A percentile compares a stretch with the other conserved stretches of the same genome.
Conservation (phyloP, 2,888 invertebrate species). For the Julus scanicus region DNA sequence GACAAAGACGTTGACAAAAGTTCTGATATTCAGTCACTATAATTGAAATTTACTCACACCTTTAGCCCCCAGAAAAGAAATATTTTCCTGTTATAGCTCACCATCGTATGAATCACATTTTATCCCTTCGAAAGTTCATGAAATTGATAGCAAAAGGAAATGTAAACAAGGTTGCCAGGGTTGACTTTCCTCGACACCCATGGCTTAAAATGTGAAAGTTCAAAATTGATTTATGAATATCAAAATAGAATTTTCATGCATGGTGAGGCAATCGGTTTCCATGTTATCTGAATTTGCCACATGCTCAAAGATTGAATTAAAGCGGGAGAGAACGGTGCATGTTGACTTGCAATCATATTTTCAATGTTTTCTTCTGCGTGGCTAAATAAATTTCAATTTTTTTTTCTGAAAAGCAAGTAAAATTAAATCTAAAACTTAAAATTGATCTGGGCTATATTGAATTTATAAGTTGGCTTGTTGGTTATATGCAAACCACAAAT, state of each 20-base stretch:
- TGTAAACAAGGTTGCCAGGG: neutral
- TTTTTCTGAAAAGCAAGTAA: neutral
- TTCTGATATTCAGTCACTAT: too few species aligned
- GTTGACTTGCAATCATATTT: slow-evolving; percentile 1
- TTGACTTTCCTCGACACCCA: neutral
- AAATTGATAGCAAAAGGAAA: slow-evolving; percentile 16
- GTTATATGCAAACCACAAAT: neutral
- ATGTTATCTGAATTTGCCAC: slow-evolving; percentile 38
- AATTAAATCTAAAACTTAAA: neutral
- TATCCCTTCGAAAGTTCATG: slow-evolving; percentile 1
- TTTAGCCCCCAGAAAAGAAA: neutral
- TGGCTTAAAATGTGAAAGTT: slow-evolving; percentile 20
- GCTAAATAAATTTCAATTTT: neutral
- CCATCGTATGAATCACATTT: neutral
- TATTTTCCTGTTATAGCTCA: neutral
- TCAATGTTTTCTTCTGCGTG: neutral
- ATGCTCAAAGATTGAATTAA: neutral
- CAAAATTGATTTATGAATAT: slow-evolving; percentile 42
- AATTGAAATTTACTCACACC: neutral
- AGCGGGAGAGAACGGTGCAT: neutral
- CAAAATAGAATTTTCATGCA: slow-evolving; percentile 32
- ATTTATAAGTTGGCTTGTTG: neutral
- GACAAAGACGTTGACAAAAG: too few species aligned
- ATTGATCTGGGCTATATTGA: neutral
- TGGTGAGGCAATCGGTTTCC: neutral